phyloP scores from a whole-genome alignment of 2,797 vertebrate genomes.

The Galagoides demidoff region DNA sequence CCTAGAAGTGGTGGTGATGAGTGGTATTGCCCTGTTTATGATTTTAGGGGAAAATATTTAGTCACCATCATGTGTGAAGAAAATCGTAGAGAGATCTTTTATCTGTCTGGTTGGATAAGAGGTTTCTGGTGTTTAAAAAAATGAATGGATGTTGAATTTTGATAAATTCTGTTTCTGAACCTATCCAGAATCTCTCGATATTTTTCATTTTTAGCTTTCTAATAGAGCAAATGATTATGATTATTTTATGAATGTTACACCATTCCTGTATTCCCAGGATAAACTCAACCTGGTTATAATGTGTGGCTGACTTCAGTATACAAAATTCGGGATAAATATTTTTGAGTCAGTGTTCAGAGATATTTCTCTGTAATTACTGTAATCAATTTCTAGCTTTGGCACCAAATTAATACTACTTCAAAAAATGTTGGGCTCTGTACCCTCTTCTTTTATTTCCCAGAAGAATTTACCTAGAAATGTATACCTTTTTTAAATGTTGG shows the following conservation, averaged over 20 bases:
- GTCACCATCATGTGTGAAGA: background rate
- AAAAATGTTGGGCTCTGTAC: background rate
- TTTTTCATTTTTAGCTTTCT: slow-evolving; percentile 5
- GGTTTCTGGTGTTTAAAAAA: background rate
- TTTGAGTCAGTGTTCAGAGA: background rate
- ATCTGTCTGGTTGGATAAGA: background rate
- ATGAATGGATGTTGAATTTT: background rate
- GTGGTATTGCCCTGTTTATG: background rate
- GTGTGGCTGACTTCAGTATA: background rate
- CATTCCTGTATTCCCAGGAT: background rate
- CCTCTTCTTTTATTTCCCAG: background rate
- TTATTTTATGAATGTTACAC: background rate
- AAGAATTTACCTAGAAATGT: background rate
- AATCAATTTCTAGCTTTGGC: background rate
- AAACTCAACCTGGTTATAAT: background rate
- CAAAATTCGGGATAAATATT: background rate
- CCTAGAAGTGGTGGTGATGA: background rate
- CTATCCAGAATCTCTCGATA: background rate
- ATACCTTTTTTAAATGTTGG: background rate
- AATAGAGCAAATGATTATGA: background rate
- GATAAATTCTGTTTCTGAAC: background rate
- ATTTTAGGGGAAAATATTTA: background rate
- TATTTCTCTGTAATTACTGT: background rate
- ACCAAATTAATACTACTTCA: background rate
- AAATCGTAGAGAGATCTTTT: background rate